Conservation (phyloP, 2,797 vertebrate genomes). For the Pseudochromis fuscus region DNA sequence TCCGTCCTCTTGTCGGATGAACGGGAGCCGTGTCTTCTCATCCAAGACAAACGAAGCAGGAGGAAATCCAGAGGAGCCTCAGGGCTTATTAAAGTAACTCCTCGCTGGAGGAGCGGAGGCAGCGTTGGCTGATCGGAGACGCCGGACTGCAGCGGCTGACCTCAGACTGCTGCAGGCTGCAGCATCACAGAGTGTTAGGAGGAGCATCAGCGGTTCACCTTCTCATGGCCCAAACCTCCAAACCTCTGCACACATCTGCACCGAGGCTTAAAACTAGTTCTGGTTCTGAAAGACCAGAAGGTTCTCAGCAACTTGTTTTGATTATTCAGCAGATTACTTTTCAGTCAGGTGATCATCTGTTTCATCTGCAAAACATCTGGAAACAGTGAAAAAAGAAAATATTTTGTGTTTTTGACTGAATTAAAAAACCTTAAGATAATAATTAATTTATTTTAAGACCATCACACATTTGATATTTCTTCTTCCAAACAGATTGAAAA, state of each 20-base stretch:
- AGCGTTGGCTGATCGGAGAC: conserved; percentile 16
- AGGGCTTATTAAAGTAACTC: background rate
- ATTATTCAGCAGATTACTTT: background rate
- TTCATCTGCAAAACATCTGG: background rate
- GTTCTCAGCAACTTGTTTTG: background rate
- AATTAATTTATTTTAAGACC: too few relatives aligned
- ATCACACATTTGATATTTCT: background rate
- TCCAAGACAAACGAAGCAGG: background rate
- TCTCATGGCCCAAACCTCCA: conserved; percentile 26
- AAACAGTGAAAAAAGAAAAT: background rate
- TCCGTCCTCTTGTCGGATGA: background rate
- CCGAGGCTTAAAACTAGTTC: background rate
- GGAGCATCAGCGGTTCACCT: conserved; percentile 50
- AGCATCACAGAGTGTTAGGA: conserved; percentile 62
- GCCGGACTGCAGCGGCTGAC: conserved; percentile 26
- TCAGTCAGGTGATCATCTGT: background rate
- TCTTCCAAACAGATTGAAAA: background rate
- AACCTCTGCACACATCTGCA: conserved; percentile 35
- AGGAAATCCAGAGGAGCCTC: background rate
- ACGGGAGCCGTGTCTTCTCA: background rate
- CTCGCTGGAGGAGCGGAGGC: background rate
- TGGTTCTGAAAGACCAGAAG: background rate
- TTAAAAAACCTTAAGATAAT: background rate
- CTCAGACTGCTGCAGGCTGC: conserved; percentile 40
- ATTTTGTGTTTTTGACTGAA: background rate